phyloP scores from a whole-genome alignment of 2,888 invertebrate genomes.

The Agrotis puta region DNA sequence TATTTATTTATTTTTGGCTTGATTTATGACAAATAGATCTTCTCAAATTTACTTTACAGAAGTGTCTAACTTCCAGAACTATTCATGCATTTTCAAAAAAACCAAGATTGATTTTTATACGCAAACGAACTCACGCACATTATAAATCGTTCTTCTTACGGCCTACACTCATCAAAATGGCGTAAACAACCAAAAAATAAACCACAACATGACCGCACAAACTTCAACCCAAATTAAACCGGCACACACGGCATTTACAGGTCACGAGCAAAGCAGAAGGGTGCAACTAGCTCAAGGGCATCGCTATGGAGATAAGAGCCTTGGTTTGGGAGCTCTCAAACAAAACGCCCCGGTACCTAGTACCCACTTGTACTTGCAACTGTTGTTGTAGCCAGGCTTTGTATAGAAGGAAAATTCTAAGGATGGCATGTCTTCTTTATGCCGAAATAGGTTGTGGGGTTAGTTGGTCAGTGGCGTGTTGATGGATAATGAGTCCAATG shows the following conservation, averaged over 20 bases:
- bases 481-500: neutral
- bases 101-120: too few relatives aligned
- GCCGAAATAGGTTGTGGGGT: slow-evolving; percentile 23
- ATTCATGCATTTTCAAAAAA: too few relatives aligned
- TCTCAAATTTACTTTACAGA: too few relatives aligned
- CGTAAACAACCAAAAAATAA: slow-evolving; percentile 14
- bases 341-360: slow-evolving; percentile 34
- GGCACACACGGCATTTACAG: slow-evolving; percentile 34
- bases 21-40: too few relatives aligned
- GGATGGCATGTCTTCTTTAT: slow-evolving; percentile 5
- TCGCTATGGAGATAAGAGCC: slow-evolving; percentile 41
- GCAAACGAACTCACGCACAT: too few relatives aligned
- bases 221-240: slow-evolving; percentile 31
- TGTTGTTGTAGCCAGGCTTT: slow-evolving; percentile 9
- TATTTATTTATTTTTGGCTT: too few relatives aligned
- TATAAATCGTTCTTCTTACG: too few relatives aligned
- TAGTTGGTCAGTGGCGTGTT: slow-evolving; percentile 13
- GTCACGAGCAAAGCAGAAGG: slow-evolving; percentile 54
- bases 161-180: neutral
- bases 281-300: slow-evolving; percentile 60
- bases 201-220: slow-evolving; percentile 13
- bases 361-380: slow-evolving; percentile 31
- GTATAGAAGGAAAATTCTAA: slow-evolving; percentile 24
- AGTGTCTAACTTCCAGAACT: too few relatives aligned
- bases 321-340: slow-evolving; percentile 35